phyloP scores from a whole-genome alignment of 2,888 invertebrate genomes.

The Ophioninae sp. region DNA sequence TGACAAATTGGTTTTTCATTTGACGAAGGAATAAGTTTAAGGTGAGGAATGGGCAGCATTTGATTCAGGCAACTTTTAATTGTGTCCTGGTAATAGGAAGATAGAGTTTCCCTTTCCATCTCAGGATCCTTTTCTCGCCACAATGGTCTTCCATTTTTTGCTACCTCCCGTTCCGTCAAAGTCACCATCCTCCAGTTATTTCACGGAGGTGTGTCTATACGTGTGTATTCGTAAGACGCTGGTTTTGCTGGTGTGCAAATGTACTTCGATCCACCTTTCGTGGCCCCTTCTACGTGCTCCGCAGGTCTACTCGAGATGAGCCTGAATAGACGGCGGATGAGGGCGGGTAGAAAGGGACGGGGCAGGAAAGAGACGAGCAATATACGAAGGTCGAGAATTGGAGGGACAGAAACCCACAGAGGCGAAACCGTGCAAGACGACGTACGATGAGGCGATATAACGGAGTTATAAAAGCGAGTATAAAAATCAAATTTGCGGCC shows the following conservation, averaged over 20 bases:
- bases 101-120: neutral
- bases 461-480: constrained; percentile 73
- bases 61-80: constrained; percentile 66
- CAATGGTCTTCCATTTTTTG: constrained; percentile 23
- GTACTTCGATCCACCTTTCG: constrained; percentile 14
- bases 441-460: constrained; percentile 67
- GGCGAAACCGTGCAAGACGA: constrained; percentile 37
- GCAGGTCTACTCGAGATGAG: constrained; percentile 11
- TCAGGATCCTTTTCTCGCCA: constrained; percentile 1
- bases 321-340: constrained; percentile 6
- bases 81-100: neutral
- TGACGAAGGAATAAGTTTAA: constrained; percentile 20
- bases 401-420: constrained; percentile 40
- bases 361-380: constrained; percentile 11
- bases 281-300: neutral
- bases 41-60: constrained; percentile 58
- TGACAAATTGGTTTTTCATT: neutral
- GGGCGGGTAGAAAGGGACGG: too few relatives aligned
- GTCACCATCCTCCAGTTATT: constrained; percentile 8
- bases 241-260: neutral
- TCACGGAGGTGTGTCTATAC: neutral
- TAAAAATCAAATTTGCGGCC: constrained; percentile 73
- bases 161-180: constrained; percentile 18
- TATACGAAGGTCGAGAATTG: constrained; percentile 51
- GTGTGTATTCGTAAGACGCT: neutral